Conservation (phyloP, 1,140 invertebrate species). For the honey bee (Apis mellifera) region DNA sequence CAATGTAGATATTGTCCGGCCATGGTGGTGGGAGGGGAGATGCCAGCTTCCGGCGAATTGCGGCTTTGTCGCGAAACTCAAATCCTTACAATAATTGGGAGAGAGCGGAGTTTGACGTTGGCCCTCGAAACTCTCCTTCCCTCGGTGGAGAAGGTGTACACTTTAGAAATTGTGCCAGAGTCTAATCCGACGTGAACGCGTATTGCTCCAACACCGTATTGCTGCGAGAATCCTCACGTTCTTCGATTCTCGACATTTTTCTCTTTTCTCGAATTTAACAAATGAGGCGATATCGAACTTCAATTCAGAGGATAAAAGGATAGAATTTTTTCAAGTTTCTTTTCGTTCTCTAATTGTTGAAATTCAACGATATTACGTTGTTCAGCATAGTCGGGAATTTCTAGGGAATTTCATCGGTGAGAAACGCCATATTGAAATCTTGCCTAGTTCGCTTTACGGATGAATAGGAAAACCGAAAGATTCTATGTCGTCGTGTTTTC, state of each 20-base stretch:
- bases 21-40: not conserved
- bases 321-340: too few relatives aligned
- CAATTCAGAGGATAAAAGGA: too few relatives aligned
- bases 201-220: not conserved
- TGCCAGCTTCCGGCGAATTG: constrained; percentile 9
- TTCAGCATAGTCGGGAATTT: too few relatives aligned
- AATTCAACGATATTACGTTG: too few relatives aligned
- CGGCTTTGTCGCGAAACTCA: constrained; percentile 53
- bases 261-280: too few relatives aligned
- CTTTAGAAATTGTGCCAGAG: not conserved
- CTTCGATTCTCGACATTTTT: not conserved
- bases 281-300: too few relatives aligned
- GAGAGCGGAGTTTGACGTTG: constrained; percentile 33
- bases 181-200: constrained; percentile 22
- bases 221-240: not conserved
- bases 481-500: too few relatives aligned
- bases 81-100: constrained; percentile 56
- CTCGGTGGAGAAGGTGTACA: not conserved
- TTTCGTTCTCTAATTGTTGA: too few relatives aligned
- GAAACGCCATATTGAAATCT: too few relatives aligned
- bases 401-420: too few relatives aligned
- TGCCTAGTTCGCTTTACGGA: too few relatives aligned
- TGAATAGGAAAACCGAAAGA: too few relatives aligned
- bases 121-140: constrained; percentile 25
- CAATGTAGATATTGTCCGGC: constrained; percentile 54